Percentiles rank a stretch among this genome's conserved stretches.
Evolutionary conservation across 2,113 vertebrate species (phyloP).

Genomic region (Protobothrops flavoviridis): DNA sequence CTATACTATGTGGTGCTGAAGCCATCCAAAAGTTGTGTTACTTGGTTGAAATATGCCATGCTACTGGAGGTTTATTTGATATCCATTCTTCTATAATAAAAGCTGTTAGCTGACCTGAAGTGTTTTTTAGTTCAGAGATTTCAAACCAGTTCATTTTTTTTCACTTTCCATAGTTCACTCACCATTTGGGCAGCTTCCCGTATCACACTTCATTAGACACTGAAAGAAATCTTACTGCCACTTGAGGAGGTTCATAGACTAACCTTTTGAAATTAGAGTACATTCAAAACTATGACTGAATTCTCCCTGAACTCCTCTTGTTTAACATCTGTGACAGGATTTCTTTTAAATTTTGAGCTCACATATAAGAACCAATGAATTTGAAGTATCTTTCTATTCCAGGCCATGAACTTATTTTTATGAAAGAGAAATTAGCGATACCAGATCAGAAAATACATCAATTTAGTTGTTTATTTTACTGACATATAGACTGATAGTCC

Average conservation of each 20-base stretch:
- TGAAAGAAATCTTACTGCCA: not conserved
- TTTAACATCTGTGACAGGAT: rapidly evolving
- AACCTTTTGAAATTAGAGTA: not conserved
- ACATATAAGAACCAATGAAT: not conserved
- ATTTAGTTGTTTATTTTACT: not conserved
- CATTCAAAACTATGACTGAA: not conserved
- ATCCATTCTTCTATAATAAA: not conserved
- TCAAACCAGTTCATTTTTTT: not conserved
- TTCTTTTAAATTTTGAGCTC: not conserved
- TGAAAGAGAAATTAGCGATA: not conserved
- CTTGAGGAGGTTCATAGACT: not conserved
- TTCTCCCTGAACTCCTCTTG: not conserved
- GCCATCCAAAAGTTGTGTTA: not conserved
- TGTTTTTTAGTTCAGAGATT: not conserved
- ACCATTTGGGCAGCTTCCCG: not conserved
- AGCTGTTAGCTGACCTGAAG: not conserved
- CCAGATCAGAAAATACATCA: not conserved
- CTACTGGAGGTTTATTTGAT: not conserved
- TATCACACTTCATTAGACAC: not conserved
- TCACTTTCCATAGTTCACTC: not conserved
- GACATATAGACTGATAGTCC: not conserved
- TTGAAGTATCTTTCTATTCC: not conserved
- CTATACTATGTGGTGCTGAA: not conserved
- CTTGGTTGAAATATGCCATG: not conserved
- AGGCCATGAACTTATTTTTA: not conserved